Evolutionary conservation across 2,888 invertebrate genomes (phyloP).

Genomic region (Rhorus exstirpatorius): DNA sequence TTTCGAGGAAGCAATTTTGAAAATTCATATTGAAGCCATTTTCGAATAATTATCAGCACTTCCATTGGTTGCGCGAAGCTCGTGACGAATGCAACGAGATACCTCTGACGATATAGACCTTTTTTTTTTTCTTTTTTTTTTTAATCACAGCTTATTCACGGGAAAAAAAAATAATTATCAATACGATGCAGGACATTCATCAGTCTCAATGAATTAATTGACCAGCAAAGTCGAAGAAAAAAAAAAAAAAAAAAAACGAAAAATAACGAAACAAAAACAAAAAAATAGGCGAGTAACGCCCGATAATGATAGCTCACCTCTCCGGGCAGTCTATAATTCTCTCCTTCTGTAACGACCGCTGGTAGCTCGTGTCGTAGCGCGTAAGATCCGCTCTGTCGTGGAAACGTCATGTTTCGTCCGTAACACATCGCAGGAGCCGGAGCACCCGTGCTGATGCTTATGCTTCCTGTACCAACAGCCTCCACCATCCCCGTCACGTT

Average conservation of each 20-base stretch:
- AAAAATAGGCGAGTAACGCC: conserved; percentile 55
- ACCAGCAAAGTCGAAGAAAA: conserved; percentile 4
- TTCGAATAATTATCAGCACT: too few species aligned
- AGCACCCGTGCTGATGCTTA: conserved; percentile 78
- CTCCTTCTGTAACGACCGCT: conserved; percentile 90
- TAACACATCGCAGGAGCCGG: conserved; percentile 87
- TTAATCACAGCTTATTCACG: conserved; percentile 4
- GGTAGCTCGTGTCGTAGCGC: conserved; percentile 88
- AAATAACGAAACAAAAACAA: too few species aligned
- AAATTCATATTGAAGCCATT: too few species aligned
- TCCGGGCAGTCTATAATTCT: conserved; percentile 85
- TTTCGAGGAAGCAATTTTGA: too few species aligned
- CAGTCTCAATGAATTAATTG: conserved; percentile 30
- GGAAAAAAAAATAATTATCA: conserved; percentile 22
- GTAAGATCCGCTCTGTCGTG: conserved; percentile 86
- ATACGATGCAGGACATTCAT: not conserved
- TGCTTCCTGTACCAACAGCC: conserved; percentile 79
- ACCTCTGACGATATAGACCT: not conserved
- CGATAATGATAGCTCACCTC: conserved; percentile 79
- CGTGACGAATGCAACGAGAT: too few species aligned
- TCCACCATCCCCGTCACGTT: conserved; percentile 83
- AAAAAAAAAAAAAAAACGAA: too few species aligned
- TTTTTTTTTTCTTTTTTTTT: not conserved
- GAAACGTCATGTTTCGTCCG: conserved; percentile 89
- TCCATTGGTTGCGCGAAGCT: too few species aligned